Evolutionary conservation across 2,797 vertebrate species (phyloP), one percentile per base, ranked within the genome.

Genomic region (Scolopax rusticola): DNA sequence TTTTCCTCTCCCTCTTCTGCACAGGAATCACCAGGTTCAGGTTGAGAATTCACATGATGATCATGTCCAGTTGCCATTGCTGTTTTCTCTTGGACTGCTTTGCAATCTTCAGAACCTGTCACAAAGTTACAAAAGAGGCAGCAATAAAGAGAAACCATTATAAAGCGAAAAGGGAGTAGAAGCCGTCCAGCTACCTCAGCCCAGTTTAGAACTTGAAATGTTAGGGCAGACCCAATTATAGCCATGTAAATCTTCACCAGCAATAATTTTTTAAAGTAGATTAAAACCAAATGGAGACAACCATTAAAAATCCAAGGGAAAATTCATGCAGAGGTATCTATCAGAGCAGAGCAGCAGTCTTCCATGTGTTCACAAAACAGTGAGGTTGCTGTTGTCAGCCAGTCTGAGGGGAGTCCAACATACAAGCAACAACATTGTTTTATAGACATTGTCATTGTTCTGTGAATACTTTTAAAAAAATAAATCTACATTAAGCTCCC

Each of bases 71-170:
- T 96, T 54, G 98, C 97, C 50, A 98, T 98, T 23, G 97, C 97
- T 79, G 98, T 97, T 97, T 98, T 98, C 94, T 98, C 98, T 97
- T 98, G 98, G 78, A 98, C 98, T 97, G 98, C 98, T 98, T 98
- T 98, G 97, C 63, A 87, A 45, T 94, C 93, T 96, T 83, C 91
- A 90, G 89, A 94, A 95, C 87, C 94, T 76, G 90, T 68, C 84
- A 94, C 69, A 87, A 83, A 67, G 90, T 84, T 45, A 92, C 69
- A 88, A 92, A 96, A 95, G 30, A 86, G 65, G 76, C 79, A 96
- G 82, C 36, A 93, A 71, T 51, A 64, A 93, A 82, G 59, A 53
- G 41, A 92, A 88, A 78, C 24, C 8, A 40, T 89, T 71, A 70
- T 71, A 74, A 69, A 84, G 7, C 16, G 48, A 38, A 82, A 69